Conservation (phyloP, 2,797 vertebrate species). For the Agapornis canus region DNA sequence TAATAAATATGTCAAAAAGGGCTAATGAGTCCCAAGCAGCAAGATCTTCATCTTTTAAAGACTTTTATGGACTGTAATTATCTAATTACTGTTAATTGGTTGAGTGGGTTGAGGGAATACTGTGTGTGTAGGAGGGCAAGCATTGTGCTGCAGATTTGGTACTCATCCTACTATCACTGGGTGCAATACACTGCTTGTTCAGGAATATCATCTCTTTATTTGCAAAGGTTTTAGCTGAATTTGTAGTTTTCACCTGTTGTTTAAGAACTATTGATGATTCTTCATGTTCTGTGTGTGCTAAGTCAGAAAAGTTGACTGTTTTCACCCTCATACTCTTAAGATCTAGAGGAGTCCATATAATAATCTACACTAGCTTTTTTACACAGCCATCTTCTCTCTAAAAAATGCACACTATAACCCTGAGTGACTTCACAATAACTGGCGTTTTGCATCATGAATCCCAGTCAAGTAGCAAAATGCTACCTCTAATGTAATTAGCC, state of each 20-base stretch:
- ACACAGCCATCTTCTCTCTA: not conserved
- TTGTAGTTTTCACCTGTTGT: not conserved
- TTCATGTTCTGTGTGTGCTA: not conserved
- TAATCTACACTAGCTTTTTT: not conserved
- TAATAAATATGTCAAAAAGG: constrained; percentile 61
- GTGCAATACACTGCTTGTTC: not conserved
- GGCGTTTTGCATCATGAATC: not conserved
- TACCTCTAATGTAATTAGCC: not conserved
- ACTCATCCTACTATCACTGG: not conserved
- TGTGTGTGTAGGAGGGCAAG: not conserved
- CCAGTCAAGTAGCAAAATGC: not conserved
- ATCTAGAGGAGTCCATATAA: not conserved
- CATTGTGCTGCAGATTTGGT: not conserved
- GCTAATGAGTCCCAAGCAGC: constrained; percentile 58
- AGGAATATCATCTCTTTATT: not conserved
- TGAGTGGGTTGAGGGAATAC: constrained; percentile 33
- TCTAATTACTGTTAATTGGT: constrained; percentile 71
- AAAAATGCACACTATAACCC: not conserved
- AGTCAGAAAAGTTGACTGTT: not conserved
- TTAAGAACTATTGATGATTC: not conserved
- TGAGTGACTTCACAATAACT: not conserved
- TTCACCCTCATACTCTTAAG: not conserved
- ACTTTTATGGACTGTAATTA: constrained; percentile 64
- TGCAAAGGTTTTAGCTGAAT: not conserved
- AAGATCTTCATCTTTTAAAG: constrained; percentile 46